These are phyloP conservation scores for Phragmatobia fuliginosa DNA, from an alignment of 2,888 invertebrate genomes.

Conservation along the genomic window DNA sequence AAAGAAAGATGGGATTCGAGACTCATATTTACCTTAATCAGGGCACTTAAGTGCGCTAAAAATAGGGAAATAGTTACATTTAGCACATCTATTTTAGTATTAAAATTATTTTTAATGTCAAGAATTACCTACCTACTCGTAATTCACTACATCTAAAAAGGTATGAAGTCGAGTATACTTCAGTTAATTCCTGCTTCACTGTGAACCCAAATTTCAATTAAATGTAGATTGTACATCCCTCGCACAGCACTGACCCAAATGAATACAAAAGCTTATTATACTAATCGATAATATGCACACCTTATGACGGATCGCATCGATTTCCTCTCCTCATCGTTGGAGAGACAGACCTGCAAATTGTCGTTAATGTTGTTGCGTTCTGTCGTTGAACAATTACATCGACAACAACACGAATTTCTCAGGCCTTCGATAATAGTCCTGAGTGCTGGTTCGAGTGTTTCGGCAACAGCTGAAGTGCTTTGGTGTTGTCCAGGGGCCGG, in stretches of 20 bases:
- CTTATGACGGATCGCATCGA: slow-evolving; percentile 89
- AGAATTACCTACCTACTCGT: slow-evolving; percentile 45
- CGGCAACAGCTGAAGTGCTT: slow-evolving; percentile 69
- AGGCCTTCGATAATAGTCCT: slow-evolving; percentile 76
- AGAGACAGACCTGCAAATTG: slow-evolving; percentile 86
- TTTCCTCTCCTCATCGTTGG: slow-evolving; percentile 83
- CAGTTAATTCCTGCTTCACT: slow-evolving; percentile 54
- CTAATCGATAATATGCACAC: slow-evolving; percentile 80
- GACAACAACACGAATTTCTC: slow-evolving; percentile 78
- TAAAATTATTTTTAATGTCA: slow-evolving; percentile 34
- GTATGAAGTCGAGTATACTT: slow-evolving; percentile 41
- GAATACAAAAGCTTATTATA: slow-evolving; percentile 43
- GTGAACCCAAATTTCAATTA: slow-evolving; percentile 57
- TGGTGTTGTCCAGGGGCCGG: slow-evolving; percentile 55
- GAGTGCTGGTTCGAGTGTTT: slow-evolving; percentile 79
- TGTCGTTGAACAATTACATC: slow-evolving; percentile 74
- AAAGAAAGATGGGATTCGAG: slow-evolving; percentile 36
- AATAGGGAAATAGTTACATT: slow-evolving; percentile 76
- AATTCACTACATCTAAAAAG: slow-evolving; percentile 33
- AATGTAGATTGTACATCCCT: slow-evolving; percentile 49
- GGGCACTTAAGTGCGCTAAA: slow-evolving; percentile 84
- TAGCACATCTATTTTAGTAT: slow-evolving; percentile 46
- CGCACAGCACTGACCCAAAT: slow-evolving; percentile 49
- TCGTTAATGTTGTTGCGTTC: slow-evolving; percentile 74
- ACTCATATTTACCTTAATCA: slow-evolving; percentile 80